Base-by-base conservation (phyloP, 2,888 invertebrate species). In the Caenorhabditis doughertyi region DNA sequence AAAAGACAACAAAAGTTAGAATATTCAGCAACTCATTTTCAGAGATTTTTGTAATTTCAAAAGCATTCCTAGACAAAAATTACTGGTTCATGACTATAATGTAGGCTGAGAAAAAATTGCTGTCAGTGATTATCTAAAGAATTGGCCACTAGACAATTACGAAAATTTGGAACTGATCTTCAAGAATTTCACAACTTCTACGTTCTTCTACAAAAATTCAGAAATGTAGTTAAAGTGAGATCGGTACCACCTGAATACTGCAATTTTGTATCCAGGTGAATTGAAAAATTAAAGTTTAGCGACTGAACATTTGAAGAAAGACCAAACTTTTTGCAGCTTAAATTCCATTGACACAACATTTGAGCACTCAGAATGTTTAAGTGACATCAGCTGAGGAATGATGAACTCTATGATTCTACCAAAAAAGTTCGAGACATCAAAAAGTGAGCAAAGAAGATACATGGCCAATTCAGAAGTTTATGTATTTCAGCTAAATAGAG, bases 401-500 rank as follows among this genome's bases (percentile, higher is more conserved):
- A 16, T 64, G 47, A 21, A 32, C 64, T 9, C 1, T 21, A 23
- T 32, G 49, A 49, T 49, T 49, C 23, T 27, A 42, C 23, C 5
- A 68, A n/a, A n/a, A n/a, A 39, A 39, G 27, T 25, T 32, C 18
- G 56, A 56, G 21, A 42, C 16, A 29, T 27, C 55, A 56, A 9
- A 23, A 35, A 55, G 44, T 8, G 56, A 18, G 13, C 16, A 47
- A 39, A 58, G 5, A 51, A 32, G 16, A 55, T 23, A 44, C n/a
- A 70, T 44, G 49, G n/a, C 21, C 42, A 27, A 27, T 32, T 64
- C 53, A 42, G 23, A n/a, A n/a, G n/a, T n/a, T n/a, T 21, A 42
- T 27, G 25, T n/a, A 44, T 58, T 60, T 60, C 39, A 58, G 35
- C 47, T 21, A 5, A n/a, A n/a, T n/a, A 8, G 23, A 51, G 35